phyloP scores from a whole-genome alignment of 2,113 vertebrate species.

The Brienomyrus longianalis region DNA sequence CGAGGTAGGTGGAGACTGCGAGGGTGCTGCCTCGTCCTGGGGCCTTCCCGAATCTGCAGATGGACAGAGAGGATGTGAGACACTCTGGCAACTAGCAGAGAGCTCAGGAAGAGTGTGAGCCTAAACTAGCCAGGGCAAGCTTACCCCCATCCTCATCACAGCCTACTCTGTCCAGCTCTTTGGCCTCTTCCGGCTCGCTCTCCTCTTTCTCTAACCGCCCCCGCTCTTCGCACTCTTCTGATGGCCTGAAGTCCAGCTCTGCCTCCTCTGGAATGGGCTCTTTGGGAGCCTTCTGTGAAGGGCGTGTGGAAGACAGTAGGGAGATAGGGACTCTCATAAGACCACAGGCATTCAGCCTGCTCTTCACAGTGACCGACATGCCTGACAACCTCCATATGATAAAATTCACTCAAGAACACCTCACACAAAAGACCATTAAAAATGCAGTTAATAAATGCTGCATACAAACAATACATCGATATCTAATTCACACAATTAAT shows the following conservation, averaged over 20 bases:
- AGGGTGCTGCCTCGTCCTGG: constrained; percentile 40
- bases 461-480: neutral
- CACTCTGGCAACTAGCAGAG: neutral
- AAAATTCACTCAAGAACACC: neutral
- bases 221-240: constrained; percentile 79
- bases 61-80: neutral
- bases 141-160: constrained; percentile 58
- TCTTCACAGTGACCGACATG: neutral
- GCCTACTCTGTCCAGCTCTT: constrained; percentile 69
- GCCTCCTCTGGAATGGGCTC: constrained; percentile 93
- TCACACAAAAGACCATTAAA: neutral
- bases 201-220: constrained; percentile 71
- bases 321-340: neutral
- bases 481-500: neutral
- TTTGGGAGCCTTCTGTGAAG: constrained; percentile 82
- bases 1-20: constrained; percentile 23
- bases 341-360: neutral
- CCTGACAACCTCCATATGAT: neutral
- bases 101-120: neutral
- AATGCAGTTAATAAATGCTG: neutral
- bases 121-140: neutral
- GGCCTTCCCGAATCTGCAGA: constrained; percentile 36
- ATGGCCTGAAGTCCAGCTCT: constrained; percentile 87
- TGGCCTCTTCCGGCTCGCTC: constrained; percentile 75
- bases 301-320: neutral